Evolutionary conservation across 1,140 invertebrate species (phyloP).

Genomic region (Potamilus streckersoni): DNA sequence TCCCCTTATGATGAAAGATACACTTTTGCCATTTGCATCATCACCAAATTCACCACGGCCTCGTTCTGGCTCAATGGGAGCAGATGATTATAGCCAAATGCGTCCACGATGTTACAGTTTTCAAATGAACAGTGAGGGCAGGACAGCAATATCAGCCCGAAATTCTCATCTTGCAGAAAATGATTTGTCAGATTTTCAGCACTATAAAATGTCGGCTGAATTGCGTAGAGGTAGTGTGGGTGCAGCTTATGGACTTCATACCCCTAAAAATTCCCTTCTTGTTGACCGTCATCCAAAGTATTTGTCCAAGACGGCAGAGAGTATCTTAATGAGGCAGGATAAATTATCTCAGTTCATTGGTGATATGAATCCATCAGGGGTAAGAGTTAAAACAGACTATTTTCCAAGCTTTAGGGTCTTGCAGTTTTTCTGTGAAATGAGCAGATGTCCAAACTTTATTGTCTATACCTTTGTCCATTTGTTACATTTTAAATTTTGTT

Average conservation of each 20-base stretch:
- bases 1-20: constrained; percentile 43
- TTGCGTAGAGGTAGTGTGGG: constrained; percentile 59
- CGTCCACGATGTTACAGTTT: constrained; percentile 60
- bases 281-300: constrained; percentile 56
- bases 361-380: not conserved
- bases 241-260: constrained; percentile 53
- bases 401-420: not conserved
- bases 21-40: constrained; percentile 46
- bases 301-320: constrained; percentile 32
- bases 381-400: not conserved
- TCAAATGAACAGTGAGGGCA: constrained; percentile 59
- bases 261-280: constrained; percentile 49
- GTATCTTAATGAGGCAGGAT: constrained; percentile 22
- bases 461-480: too few relatives aligned
- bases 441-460: not conserved
- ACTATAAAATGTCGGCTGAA: constrained; percentile 42
- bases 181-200: constrained; percentile 35
- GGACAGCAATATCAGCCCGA: constrained; percentile 35
- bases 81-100: constrained; percentile 48
- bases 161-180: constrained; percentile 30
- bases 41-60: constrained; percentile 54
- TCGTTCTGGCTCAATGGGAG: constrained; percentile 56
- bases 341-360: constrained; percentile 14
- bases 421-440: not conserved
- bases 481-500: too few relatives aligned